These are phyloP conservation scores for Paguma larvata DNA, from an alignment of 2,797 vertebrate genomes.

Conservation along the genomic window DNA sequence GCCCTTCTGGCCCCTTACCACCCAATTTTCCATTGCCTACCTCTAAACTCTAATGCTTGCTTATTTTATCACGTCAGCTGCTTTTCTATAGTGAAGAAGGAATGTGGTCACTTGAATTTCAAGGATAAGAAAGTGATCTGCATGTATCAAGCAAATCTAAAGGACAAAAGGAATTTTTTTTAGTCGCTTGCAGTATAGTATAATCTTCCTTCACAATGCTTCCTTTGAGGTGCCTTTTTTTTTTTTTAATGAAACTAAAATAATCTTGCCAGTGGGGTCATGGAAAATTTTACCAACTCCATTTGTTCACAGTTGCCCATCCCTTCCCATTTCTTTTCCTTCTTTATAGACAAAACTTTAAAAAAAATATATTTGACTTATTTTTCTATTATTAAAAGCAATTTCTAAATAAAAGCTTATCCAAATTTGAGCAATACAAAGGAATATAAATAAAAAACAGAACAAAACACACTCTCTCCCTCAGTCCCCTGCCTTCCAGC, in stretches of 20 bases:
- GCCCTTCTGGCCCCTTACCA: slow-evolving; percentile 50
- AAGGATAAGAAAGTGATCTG: slow-evolving; percentile 61
- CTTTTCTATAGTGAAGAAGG: slow-evolving; percentile 32
- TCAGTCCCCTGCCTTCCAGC: neutral
- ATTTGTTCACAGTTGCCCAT: slow-evolving; percentile 42
- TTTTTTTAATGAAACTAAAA: slow-evolving; percentile 63
- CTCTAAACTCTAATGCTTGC: slow-evolving; percentile 33
- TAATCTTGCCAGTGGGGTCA: slow-evolving; percentile 53
- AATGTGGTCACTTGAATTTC: neutral
- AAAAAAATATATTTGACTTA: neutral
- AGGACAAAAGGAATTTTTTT: slow-evolving; percentile 59
- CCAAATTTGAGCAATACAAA: slow-evolving; percentile 25
- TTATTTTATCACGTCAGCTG: slow-evolving; percentile 3
- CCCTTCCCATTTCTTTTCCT: slow-evolving; percentile 53
- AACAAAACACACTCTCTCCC: neutral
- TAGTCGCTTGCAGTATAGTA: neutral
- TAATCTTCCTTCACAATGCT: slow-evolving; percentile 55
- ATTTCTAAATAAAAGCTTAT: slow-evolving; percentile 37
- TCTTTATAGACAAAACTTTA: slow-evolving; percentile 1
- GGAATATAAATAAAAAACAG: neutral
- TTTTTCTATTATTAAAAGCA: slow-evolving; percentile 57
- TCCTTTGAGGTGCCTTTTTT: slow-evolving; percentile 40
- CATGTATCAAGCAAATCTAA: slow-evolving; percentile 25
- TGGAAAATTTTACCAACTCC: slow-evolving; percentile 60
- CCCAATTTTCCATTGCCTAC: slow-evolving; percentile 63